Conservation (phyloP, 2,113 vertebrate species). For the Phalacrocorax pelagicus region DNA sequence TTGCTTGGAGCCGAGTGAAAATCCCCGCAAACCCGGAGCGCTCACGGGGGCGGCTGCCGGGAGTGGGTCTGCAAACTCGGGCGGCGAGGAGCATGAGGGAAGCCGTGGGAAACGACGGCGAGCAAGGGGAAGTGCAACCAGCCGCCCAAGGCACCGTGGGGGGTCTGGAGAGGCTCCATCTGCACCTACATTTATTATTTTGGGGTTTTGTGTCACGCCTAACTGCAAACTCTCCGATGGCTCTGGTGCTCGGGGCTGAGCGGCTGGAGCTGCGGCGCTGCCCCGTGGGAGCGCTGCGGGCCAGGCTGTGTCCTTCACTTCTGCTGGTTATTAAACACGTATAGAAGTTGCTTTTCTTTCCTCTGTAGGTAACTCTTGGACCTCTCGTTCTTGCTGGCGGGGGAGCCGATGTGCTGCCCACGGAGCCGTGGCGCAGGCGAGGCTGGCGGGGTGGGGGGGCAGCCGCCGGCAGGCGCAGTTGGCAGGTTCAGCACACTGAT, state of each 20-base stretch:
- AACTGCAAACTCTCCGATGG: not conserved
- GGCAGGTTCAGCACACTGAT: not conserved
- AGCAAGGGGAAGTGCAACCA: not conserved
- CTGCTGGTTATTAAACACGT: not conserved
- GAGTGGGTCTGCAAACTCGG: not conserved
- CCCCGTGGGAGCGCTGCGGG: not conserved
- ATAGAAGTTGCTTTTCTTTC: not conserved
- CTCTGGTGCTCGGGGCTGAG: not conserved
- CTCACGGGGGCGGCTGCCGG: not conserved
- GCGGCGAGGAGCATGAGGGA: no score
- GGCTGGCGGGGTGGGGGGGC: not conserved
- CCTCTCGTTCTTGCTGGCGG: not conserved
- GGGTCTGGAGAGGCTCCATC: not conserved
- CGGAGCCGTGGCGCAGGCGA: rapidly evolving
- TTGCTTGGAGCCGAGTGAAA: not conserved
- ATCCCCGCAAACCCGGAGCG: not conserved
- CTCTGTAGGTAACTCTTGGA: not conserved
- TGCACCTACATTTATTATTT: not conserved
- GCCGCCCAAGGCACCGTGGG: not conserved
- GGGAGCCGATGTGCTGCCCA: not conserved
- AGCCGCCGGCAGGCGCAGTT: not conserved
- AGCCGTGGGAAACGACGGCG: not conserved
- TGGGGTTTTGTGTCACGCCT: not conserved
- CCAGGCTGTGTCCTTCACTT: not conserved
- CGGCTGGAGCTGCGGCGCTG: not conserved